Evolutionary conservation across 2,797 vertebrate species (phyloP).

Genomic region (Staurois parvus): DNA sequence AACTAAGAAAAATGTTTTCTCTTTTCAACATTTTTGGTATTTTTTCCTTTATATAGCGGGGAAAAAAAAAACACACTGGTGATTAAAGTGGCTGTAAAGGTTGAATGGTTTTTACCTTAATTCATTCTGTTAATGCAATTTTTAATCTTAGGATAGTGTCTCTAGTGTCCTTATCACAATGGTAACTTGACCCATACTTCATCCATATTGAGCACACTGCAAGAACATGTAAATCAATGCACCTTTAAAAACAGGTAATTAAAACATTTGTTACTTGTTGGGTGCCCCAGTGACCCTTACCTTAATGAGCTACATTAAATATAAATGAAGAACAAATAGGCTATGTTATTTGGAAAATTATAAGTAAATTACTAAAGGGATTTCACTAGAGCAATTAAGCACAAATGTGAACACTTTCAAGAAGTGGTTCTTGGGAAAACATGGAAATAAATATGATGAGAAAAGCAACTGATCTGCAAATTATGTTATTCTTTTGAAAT

Average conservation of each 20-base stretch:
- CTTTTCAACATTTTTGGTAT: too few species aligned
- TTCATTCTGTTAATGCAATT: too few species aligned
- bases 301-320: not conserved
- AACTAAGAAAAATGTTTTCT: too few species aligned
- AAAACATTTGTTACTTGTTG: not conserved
- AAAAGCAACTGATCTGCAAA: not conserved
- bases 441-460: not conserved
- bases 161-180: too few species aligned
- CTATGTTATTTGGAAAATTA: not conserved
- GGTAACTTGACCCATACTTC: too few species aligned
- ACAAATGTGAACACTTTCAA: not conserved
- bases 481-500: not conserved
- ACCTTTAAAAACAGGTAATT: not conserved
- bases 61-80: too few species aligned
- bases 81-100: too few species aligned
- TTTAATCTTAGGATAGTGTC: too few species aligned
- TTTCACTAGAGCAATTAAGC: not conserved
- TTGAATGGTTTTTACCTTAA: too few species aligned
- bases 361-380: not conserved
- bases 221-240: not conserved
- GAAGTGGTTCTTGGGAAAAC: not conserved
- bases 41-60: too few species aligned
- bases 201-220: too few species aligned
- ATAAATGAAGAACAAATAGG: not conserved
- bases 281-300: not conserved